Evolutionary conservation across 2,797 vertebrate genomes (phyloP), one percentile per base, ranked within the genome.

Genomic region (Poeciliopsis turneri): DNA sequence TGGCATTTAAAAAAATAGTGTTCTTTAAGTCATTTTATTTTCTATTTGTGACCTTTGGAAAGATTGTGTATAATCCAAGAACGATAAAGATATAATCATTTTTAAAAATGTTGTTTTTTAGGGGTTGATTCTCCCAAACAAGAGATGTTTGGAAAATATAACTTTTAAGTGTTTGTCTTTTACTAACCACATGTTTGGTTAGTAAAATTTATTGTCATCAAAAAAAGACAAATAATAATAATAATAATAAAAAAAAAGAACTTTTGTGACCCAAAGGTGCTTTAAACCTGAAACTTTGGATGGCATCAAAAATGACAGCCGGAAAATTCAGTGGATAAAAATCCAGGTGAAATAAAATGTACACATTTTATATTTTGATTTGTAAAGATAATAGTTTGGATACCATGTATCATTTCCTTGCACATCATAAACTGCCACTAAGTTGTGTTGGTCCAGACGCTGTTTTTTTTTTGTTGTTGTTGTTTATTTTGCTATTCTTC

Each of bases 381-480:
- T 23, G 5, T 18, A 47, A 47, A 8, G 39, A 41, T 15, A 5
- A 5, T 30, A 47, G 46, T 18, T 59, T 30, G n/a, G 12, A 15
- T 59, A 15, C 2, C 5, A 30, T 18, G 7, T 30, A 33, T 28
- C n/a, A 30, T 36, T 33, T 16, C 30, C 28, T 18, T 33, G 7
- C 15, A 64, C 13, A 2, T 64, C 33, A 64, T 61, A 61, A 15
- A 64, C 30, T 64, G 3, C 5, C 18, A 28, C n/a, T 16, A 1
- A 47, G 5, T 36, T 36, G 55, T n/a, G 57, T 30, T 20, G 61
- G 15, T 39, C 73, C 75, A 71, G 43, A 72, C 66, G 23, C 66
- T 41, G 85, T 49, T 89, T 87, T 84, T 51, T 36, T 86, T 82
- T 86, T 83, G 20, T 51, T 46, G 1, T 12, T 10, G 59, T 87